phyloP scores from a whole-genome alignment of 2,113 vertebrate genomes.

The Thalassoma bifasciatum region DNA sequence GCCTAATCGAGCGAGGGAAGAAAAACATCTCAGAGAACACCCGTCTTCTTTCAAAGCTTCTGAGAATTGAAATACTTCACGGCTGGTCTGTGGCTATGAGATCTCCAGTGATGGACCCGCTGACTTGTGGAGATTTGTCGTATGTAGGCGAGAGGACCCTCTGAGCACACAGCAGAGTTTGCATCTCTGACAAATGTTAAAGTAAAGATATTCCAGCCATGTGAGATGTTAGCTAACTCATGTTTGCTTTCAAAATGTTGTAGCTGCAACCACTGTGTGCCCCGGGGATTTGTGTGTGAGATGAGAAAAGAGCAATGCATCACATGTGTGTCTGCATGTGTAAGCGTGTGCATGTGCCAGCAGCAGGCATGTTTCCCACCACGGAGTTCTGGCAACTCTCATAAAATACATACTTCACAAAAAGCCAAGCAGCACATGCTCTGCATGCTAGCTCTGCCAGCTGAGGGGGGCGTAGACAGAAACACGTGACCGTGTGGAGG shows the following conservation, averaged over 20 bases:
- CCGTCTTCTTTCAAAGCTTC: constrained; percentile 64
- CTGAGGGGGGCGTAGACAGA: constrained; percentile 9
- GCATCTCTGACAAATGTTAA: constrained; percentile 52
- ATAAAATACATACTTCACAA: constrained; percentile 47
- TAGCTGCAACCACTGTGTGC: not conserved
- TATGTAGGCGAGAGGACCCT: constrained; percentile 31
- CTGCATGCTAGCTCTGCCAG: constrained; percentile 7
- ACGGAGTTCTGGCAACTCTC: constrained; percentile 11
- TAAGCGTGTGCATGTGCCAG: constrained; percentile 13
- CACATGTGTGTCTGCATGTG: constrained; percentile 14
- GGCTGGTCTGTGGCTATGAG: not conserved
- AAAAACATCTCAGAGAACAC: constrained; percentile 54
- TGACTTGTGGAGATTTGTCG: constrained; percentile 20
- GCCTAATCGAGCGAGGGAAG: constrained; percentile 17
- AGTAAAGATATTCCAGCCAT: constrained; percentile 54
- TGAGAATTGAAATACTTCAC: constrained; percentile 65
- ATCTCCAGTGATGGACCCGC: constrained; percentile 5
- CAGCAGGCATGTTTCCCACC: constrained; percentile 32
- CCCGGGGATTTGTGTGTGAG: not conserved
- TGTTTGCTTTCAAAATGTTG: constrained; percentile 23
- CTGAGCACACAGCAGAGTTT: constrained; percentile 42
- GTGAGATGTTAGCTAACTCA: constrained; percentile 30
- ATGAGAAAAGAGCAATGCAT: not conserved
- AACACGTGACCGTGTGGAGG: constrained; percentile 40
- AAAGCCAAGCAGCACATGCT: constrained; percentile 34